A percentile compares a stretch with the other conserved stretches of the same genome.
These are phyloP conservation scores for Bombus affinis DNA, from an alignment of 1,140 invertebrate genomes.

Conservation along the genomic window DNA sequence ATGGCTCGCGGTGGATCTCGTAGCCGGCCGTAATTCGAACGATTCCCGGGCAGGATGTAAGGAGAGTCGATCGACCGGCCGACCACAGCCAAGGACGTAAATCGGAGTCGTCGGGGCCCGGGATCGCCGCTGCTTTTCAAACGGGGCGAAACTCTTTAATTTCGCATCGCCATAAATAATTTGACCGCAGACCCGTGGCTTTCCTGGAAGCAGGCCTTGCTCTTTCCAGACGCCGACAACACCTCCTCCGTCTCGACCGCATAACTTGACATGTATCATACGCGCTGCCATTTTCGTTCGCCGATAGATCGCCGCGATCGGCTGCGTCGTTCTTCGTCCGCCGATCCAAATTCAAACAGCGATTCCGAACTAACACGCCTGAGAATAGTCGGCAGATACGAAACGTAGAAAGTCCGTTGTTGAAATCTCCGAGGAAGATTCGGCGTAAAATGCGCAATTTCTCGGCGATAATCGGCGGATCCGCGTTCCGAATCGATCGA, in stretches of 20 bases:
- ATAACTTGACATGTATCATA: constrained; percentile 40
- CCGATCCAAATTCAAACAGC: no score
- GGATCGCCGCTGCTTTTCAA: constrained; percentile 72
- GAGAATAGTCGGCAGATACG: accelerated
- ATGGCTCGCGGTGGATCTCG: no score
- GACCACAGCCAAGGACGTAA: constrained; percentile 63
- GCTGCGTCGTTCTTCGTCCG: no score
- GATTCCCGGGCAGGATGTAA: constrained; percentile 21
- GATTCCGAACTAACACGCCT: no score
- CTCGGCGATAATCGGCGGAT: no score
- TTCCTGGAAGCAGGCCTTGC: constrained; percentile 77
- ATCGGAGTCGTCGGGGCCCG: constrained; percentile 58
- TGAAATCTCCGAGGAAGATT: no score
- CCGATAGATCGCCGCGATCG: not conserved
- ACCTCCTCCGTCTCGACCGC: constrained; percentile 33
- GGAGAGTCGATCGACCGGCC: constrained; percentile 31
- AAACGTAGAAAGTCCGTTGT: no score
- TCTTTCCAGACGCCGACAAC: constrained; percentile 36
- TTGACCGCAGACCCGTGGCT: constrained; percentile 76
- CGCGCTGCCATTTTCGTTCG: constrained; percentile 28
- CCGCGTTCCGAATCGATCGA: not conserved
- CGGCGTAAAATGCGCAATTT: no score
- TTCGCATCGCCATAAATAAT: constrained; percentile 82
- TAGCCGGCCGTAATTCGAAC: no score
- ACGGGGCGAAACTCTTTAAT: constrained; percentile 80